These are phyloP conservation scores for Neoitamus cyanurus DNA, from an alignment of 2,888 invertebrate species.

Conservation along the genomic window DNA sequence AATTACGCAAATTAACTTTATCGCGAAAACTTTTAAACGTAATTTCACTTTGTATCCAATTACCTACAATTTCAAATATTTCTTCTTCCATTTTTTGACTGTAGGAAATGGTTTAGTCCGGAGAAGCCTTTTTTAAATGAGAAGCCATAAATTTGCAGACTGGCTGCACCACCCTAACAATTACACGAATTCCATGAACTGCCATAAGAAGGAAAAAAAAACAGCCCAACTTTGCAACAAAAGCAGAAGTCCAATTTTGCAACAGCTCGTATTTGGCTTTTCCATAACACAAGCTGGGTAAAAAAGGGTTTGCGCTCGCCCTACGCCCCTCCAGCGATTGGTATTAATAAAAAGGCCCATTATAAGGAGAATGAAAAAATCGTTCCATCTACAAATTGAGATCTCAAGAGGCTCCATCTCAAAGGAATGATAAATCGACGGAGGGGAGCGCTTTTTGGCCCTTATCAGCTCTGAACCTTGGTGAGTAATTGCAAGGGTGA, in stretches of 20 bases:
- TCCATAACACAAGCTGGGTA: not conserved
- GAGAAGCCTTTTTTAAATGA: not conserved
- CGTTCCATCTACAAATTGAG: conserved; percentile 32
- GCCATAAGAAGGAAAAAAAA: not conserved
- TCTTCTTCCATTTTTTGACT: not conserved
- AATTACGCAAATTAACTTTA: not conserved
- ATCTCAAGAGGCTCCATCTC: conserved; percentile 13
- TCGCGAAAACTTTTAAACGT: not conserved
- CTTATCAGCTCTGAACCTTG: conserved; percentile 12
- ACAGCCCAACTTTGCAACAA: not conserved
- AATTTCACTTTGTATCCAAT: not conserved
- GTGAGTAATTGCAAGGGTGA: conserved; percentile 34
- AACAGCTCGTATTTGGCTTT: not conserved
- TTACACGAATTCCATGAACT: not conserved
- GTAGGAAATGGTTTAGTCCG: not conserved
- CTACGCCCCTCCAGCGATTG: not conserved
- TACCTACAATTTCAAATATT: not conserved
- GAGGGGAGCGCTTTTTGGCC: not conserved
- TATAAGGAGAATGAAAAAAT: conserved; percentile 17
- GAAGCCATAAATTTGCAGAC: not conserved
- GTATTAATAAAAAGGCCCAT: conserved; percentile 32
- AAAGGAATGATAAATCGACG: conserved; percentile 20
- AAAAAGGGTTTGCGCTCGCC: not conserved
- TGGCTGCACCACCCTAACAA: not conserved
- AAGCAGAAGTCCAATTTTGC: not conserved